Conservation (phyloP, 2,888 invertebrate genomes). For the Amblyjoppa fuscipennis region DNA sequence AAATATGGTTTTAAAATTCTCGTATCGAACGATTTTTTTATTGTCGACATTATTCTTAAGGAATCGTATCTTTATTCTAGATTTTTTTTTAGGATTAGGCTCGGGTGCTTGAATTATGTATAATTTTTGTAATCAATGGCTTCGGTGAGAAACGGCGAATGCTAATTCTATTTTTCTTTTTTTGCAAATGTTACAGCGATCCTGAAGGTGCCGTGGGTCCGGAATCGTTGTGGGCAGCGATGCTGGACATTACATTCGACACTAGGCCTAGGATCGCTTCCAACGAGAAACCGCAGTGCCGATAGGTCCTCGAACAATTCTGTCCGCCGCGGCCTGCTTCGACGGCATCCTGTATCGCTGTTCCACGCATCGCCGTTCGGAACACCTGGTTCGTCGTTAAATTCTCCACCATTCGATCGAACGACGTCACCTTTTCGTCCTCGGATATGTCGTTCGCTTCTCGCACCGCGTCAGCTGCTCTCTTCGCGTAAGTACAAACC, state of each 20-base stretch:
- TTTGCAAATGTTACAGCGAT: slow-evolving; percentile 39
- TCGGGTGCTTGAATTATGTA: slow-evolving; percentile 1
- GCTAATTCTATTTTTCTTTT: neutral
- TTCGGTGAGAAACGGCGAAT: slow-evolving; percentile 24
- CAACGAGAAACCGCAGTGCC: slow-evolving; percentile 85
- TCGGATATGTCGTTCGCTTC: slow-evolving; percentile 70
- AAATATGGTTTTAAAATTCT: slow-evolving; percentile 60
- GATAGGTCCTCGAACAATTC: slow-evolving; percentile 85
- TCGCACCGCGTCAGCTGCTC: slow-evolving; percentile 85
- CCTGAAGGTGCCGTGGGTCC: slow-evolving; percentile 63
- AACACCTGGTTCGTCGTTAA: slow-evolving; percentile 82
- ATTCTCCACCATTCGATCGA: slow-evolving; percentile 80
- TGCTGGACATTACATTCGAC: slow-evolving; percentile 76
- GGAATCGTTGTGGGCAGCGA: slow-evolving; percentile 64
- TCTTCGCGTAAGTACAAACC: slow-evolving; percentile 90
- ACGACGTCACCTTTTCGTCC: slow-evolving; percentile 75
- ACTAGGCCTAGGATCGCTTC: slow-evolving; percentile 81
- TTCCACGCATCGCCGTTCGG: slow-evolving; percentile 85
- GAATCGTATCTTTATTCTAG: slow-evolving; percentile 2
- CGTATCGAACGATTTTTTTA: slow-evolving; percentile 3
- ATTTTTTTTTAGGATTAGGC: neutral
- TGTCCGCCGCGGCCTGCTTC: slow-evolving; percentile 84
- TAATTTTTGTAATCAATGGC: slow-evolving; percentile 47
- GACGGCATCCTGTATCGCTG: slow-evolving; percentile 87
- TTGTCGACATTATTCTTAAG: slow-evolving; percentile 1